Evolutionary conservation across 2,888 invertebrate species (phyloP).

Genomic region (Megaustenia siamemsis): DNA sequence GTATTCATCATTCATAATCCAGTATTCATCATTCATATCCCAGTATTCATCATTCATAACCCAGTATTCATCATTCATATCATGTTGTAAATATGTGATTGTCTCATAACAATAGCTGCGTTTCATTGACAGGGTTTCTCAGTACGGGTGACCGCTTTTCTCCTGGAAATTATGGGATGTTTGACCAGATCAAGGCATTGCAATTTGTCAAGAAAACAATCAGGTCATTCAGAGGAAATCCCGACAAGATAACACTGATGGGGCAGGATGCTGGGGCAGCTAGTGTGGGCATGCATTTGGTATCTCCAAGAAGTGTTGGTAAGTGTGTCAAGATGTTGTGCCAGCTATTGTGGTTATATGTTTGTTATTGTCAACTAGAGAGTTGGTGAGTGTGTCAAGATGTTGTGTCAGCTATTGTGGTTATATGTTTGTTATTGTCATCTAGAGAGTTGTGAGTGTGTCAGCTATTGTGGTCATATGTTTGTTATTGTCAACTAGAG

Average conservation of each 20-base stretch:
- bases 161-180: slow-evolving; percentile 82
- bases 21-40: too few relatives aligned
- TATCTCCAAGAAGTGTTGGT: slow-evolving; percentile 78
- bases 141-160: slow-evolving; percentile 82
- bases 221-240: slow-evolving; percentile 89
- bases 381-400: slow-evolving; percentile 64
- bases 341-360: too few relatives aligned
- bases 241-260: slow-evolving; percentile 87
- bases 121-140: slow-evolving; percentile 80
- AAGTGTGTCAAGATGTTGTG: slow-evolving; percentile 57
- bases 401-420: too few relatives aligned
- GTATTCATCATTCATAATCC: too few relatives aligned
- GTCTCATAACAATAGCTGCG: too few relatives aligned
- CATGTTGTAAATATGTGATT: too few relatives aligned
- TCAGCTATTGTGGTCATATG: too few relatives aligned
- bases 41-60: too few relatives aligned
- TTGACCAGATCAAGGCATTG: slow-evolving; percentile 81
- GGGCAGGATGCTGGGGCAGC: slow-evolving; percentile 87
- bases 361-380: too few relatives aligned
- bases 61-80: too few relatives aligned
- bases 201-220: slow-evolving; percentile 86
- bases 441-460: slow-evolving; percentile 69
- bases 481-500: too few relatives aligned
- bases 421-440: neutral
- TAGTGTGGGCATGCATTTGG: slow-evolving; percentile 80